phyloP scores from a whole-genome alignment of 2,113 vertebrate species.

The Cyanoramphus novaezelandiae region DNA sequence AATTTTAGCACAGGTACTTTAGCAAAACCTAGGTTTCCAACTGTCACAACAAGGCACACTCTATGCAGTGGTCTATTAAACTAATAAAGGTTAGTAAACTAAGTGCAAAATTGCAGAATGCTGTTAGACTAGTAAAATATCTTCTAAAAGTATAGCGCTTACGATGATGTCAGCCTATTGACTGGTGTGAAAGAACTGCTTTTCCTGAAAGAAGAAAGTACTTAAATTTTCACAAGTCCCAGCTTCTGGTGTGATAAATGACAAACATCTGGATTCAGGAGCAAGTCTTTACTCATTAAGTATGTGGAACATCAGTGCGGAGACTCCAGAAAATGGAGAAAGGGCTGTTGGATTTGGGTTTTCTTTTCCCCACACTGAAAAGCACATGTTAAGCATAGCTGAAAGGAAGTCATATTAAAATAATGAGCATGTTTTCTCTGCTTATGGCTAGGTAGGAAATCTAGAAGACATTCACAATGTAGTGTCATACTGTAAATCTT shows the following conservation, averaged over 20 bases:
- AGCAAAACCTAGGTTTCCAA: conserved; percentile 27
- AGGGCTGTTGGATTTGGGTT: not conserved
- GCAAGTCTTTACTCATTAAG: not conserved
- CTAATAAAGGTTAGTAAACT: conserved; percentile 42
- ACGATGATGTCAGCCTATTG: not conserved
- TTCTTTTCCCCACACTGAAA: not conserved
- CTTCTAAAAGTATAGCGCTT: not conserved
- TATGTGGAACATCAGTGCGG: not conserved
- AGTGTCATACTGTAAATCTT: not conserved
- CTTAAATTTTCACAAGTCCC: not conserved
- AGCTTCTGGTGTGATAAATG: not conserved
- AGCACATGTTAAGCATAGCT: not conserved
- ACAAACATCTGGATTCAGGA: not conserved
- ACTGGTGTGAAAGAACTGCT: not conserved
- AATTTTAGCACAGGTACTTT: conserved; percentile 8
- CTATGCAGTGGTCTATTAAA: conserved; percentile 25
- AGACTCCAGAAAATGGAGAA: not conserved
- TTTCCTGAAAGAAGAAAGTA: not conserved
- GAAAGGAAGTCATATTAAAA: not conserved
- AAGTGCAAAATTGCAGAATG: conserved; percentile 13
- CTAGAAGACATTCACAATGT: not conserved
- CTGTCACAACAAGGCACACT: conserved; percentile 17
- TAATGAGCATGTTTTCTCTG: not conserved
- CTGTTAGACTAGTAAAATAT: not conserved
- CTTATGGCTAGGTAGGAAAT: not conserved